Evolutionary conservation across 2,797 vertebrate genomes (phyloP).

Genomic region (Pempheris klunzingeri): DNA sequence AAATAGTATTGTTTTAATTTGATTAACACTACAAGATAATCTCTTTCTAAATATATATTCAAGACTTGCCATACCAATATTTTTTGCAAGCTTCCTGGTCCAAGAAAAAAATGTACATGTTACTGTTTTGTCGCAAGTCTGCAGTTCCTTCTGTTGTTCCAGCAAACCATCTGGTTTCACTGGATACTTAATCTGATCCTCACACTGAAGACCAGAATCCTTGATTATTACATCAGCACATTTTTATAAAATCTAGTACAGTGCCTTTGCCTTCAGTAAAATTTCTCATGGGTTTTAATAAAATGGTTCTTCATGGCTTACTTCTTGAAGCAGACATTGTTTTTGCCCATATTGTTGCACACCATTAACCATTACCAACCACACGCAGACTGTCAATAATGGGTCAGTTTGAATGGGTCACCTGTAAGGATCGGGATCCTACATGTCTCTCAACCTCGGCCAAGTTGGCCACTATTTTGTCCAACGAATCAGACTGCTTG

Average conservation of each 20-base stretch:
- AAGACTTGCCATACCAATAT: no score
- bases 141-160: neutral
- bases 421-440: constrained; percentile 19
- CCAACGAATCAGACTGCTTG: neutral
- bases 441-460: constrained; percentile 31
- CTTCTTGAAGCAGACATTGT: neutral
- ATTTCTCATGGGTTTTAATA: no score
- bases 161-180: neutral
- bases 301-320: neutral
- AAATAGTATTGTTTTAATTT: no score
- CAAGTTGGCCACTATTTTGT: constrained; percentile 17
- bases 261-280: neutral
- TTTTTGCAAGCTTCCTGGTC: no score
- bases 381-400: neutral
- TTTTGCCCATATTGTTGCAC: neutral
- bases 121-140: neutral
- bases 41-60: no score
- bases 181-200: neutral
- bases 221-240: neutral
- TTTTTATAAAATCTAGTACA: no score
- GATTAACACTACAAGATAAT: no score
- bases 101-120: no score
- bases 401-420: constrained; percentile 6
- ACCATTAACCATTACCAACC: neutral
- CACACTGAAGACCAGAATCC: neutral